phyloP scores from a whole-genome alignment of 2,797 vertebrate genomes.

The Oceanodroma leucorhoa region DNA sequence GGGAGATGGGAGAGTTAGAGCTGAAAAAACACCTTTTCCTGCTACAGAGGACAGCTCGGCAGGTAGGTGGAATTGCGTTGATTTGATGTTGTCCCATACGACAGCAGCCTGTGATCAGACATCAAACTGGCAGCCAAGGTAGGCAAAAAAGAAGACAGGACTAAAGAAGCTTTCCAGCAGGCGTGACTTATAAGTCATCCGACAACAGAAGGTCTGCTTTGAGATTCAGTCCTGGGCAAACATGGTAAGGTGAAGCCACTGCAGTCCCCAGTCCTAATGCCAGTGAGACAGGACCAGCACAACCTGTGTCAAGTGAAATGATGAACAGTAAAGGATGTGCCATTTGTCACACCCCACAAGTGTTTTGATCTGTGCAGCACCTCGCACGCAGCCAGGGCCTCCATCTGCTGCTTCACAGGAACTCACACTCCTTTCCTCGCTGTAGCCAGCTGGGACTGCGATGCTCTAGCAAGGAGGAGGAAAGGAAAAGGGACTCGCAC shows the following conservation, averaged over 20 bases:
- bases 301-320: neutral
- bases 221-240: neutral
- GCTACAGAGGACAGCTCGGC: neutral
- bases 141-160: neutral
- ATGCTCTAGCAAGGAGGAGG: neutral
- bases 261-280: neutral
- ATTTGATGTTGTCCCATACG: neutral
- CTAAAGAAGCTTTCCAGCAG: neutral
- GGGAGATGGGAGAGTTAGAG: neutral
- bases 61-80: neutral
- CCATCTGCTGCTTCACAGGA: neutral
- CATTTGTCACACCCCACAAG: neutral
- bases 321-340: neutral
- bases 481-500: neutral
- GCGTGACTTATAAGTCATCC: neutral
- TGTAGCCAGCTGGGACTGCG: neutral
- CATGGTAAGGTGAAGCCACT: neutral
- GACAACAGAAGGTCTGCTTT: neutral
- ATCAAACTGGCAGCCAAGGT: neutral
- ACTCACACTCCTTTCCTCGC: neutral
- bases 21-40: neutral
- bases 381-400: neutral
- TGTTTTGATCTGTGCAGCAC: neutral
- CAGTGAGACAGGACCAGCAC: neutral
- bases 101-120: slow-evolving; percentile 10